These are phyloP conservation scores for Yponomeuta sedellus DNA, from an alignment of 2,888 invertebrate species.

Conservation along the genomic window DNA sequence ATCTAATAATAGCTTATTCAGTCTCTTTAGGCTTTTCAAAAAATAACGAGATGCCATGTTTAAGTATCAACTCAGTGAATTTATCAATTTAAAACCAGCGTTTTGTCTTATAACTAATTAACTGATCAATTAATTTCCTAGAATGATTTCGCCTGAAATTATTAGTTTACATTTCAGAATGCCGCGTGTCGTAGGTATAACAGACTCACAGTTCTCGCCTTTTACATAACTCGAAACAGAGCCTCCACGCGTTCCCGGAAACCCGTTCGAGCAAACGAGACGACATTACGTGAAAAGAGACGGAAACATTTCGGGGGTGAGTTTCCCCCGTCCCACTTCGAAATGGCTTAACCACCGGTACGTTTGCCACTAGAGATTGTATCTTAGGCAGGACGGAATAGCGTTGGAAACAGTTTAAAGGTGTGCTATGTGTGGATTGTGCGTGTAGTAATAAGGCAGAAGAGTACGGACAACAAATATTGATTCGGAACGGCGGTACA, in stretches of 20 bases:
- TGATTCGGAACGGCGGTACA: constrained; percentile 52
- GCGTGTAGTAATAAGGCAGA: constrained; percentile 75
- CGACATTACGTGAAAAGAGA: constrained; percentile 68
- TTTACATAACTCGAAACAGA: constrained; percentile 15
- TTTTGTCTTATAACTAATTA: too few relatives aligned
- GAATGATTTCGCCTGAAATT: not conserved
- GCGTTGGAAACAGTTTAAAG: constrained; percentile 17
- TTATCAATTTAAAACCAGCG: too few relatives aligned
- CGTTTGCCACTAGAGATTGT: not conserved
- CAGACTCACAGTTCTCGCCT: not conserved
- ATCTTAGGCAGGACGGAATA: not conserved
- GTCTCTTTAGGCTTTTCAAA: too few relatives aligned
- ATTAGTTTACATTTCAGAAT: not conserved
- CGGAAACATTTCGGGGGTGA: constrained; percentile 62
- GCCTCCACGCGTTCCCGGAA: constrained; percentile 5
- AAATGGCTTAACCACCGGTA: constrained; percentile 11
- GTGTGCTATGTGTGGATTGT: constrained; percentile 54
- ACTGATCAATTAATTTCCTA: too few relatives aligned
- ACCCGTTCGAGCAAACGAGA: constrained; percentile 56
- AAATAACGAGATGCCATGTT: too few relatives aligned
- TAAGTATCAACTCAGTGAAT: too few relatives aligned
- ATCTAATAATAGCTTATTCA: too few relatives aligned
- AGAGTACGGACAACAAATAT: constrained; percentile 77
- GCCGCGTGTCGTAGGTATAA: not conserved
- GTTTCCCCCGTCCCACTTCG: constrained; percentile 27